Base-by-base conservation (phyloP, 2,888 invertebrate genomes). In the Nemotelus nigrinus region DNA sequence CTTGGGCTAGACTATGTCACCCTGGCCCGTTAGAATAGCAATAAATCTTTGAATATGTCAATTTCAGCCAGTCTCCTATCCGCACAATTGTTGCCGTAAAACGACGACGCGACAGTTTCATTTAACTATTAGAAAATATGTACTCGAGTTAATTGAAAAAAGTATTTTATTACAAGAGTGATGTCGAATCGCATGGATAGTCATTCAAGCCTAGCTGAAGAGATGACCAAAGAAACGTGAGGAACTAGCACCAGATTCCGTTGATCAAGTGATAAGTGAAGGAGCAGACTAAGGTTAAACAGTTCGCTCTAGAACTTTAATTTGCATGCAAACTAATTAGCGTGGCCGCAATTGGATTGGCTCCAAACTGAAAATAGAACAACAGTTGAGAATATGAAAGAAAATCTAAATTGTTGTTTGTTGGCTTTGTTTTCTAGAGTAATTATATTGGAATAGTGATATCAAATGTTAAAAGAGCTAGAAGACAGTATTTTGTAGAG, bases 41-140 rank as follows among this genome's bases (percentile, higher is more conserved):
- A 65, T 65, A 65, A 65, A 65, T 65, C 65, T 65, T 65, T 45
- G 41, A 44, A 44, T 65, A 65, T 65, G 65, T 65, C 65, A 43
- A 5, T 43, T 25, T 57, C 6, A 63, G 63, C 41, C 41, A 41
- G 41, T 43, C 5, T n/a, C 25, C 25, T 58, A 50, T 50, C 6
- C 8, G 50, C 6, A 7, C 8, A 50, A 8, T 50, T 7, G 6
- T 50, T 50, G 50, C 25, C 25, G 25, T 25, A 25, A 25, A 25
- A 25, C 25, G 25, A 25, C 25, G 25, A 25, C 25, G 25, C 25
- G 25, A 25, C 25, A 25, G 25, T 25, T 25, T 25, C 25, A 25
- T 25, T 25, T 4, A 41, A 5, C 41, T 63, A 7, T 63, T 41
- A 5, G 4, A 50, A 63, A 63, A 63, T 3, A 63, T 63, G 41